These are phyloP conservation scores for Leptobrachium ailaonicum DNA, from an alignment of 2,113 vertebrate species.

Conservation along the genomic window DNA sequence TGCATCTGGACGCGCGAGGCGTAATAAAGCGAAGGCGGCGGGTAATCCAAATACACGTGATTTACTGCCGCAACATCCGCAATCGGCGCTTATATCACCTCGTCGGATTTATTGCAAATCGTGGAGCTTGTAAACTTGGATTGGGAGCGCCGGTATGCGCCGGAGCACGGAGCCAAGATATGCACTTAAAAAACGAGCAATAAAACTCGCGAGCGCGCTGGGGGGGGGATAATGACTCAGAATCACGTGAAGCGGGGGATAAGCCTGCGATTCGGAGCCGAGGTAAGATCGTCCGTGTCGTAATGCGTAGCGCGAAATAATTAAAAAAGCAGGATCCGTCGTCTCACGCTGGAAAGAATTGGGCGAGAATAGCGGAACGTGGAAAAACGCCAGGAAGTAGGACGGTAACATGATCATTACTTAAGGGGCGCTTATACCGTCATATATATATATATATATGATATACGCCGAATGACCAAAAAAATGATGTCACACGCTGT, in stretches of 20 bases:
- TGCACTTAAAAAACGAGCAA: constrained; percentile 20
- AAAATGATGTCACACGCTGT: too few species aligned
- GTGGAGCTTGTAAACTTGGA: constrained; percentile 1
- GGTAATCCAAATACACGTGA: not conserved
- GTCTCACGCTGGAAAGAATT: too few species aligned
- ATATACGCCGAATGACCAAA: too few species aligned
- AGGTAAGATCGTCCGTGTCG: not conserved
- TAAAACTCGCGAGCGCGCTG: not conserved
- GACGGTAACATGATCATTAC: too few species aligned
- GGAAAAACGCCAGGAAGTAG: too few species aligned
- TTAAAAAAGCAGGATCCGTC: not conserved
- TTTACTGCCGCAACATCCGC: not conserved
- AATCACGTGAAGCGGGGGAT: not conserved
- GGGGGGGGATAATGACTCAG: constrained; percentile 19
- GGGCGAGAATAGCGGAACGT: too few species aligned
- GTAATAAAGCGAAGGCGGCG: too few species aligned
- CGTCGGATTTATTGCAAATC: not conserved
- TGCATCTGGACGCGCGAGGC: too few species aligned
- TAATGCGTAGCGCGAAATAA: not conserved
- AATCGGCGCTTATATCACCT: not conserved
- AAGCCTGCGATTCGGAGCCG: constrained; percentile 9
- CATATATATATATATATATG: too few species aligned
- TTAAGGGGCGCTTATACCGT: too few species aligned
- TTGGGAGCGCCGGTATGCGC: not conserved
- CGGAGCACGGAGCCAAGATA: not conserved